Base-by-base conservation (phyloP, 2,797 vertebrate species). In the Sciaenops ocellatus region DNA sequence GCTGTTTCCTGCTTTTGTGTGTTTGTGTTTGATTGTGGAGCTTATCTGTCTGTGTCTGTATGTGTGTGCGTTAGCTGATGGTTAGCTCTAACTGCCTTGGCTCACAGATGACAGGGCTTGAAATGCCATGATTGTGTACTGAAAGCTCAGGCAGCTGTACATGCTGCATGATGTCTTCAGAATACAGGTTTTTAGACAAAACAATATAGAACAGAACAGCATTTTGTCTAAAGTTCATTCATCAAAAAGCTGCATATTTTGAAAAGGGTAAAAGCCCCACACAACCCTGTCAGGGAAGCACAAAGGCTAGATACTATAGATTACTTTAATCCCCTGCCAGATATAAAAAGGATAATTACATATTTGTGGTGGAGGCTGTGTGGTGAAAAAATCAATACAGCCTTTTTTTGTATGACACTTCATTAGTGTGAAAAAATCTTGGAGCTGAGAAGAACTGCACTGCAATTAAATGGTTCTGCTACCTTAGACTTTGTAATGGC, bases 281-380 rank as follows among this genome's bases (percentile, higher is more conserved):
- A 94, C 96, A 97, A 95, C 95, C 94, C 97, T 96, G 98, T 99
- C 98, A 99, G 97, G 94, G 96, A 96, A 96, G 98, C 97, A 95
- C 97, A 99, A 98, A 99, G 97, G 97, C 97, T 98, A 98, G 98
- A 98, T 97, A 97, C 97, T 99, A 99, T 99, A 99, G 98, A 99
- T 99, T 99, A 99, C 98, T 98, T 98, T 98, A 99, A 99, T 98
- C 98, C 98, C 97, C 96, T 97, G 98, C 97, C 98, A 98, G 97
- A 99, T 99, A 99, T 99, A 99, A 99, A 99, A 99, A 95, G 98
- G 97, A 99, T 99, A 99, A 99, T 99, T 99, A 99, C 98, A 99
- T 99, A 99, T 99, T 99, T 99, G 98, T 99, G 98, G 98, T 97
- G 96, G 97, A 98, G 97, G 96, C 97, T 97, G 97, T 98, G 97